Conservation (phyloP, 2,113 vertebrate genomes). For the Microtus ochrogaster region DNA sequence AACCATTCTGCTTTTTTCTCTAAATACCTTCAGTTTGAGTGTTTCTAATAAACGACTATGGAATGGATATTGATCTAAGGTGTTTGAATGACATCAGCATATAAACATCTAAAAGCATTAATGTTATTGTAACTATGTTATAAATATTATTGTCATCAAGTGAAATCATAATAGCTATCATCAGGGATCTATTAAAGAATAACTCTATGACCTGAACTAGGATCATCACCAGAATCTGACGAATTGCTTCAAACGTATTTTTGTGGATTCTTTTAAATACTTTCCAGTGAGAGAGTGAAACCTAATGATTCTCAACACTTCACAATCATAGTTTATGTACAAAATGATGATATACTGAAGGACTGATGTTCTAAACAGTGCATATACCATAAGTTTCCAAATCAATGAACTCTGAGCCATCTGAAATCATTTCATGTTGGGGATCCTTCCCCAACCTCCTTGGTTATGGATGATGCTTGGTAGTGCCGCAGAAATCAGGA, state of each 20-base stretch:
- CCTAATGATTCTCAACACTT: background rate
- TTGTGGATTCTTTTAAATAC: background rate
- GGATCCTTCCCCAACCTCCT: too few species aligned
- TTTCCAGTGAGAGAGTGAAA: background rate
- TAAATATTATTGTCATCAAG: background rate
- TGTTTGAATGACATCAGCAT: background rate
- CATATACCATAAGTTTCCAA: background rate
- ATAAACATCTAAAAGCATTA: background rate
- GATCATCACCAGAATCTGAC: background rate
- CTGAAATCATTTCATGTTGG: accelerated
- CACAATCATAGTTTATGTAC: background rate
- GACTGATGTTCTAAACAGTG: background rate
- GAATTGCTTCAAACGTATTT: background rate
- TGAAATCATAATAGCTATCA: background rate
- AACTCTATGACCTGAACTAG: background rate
- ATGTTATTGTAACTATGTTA: background rate
- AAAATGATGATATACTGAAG: background rate
- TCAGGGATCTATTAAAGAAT: background rate
- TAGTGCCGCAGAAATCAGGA: too few species aligned
- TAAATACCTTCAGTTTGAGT: background rate
- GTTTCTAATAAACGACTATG: background rate
- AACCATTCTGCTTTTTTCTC: background rate
- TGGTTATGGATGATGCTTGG: too few species aligned
- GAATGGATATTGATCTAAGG: background rate
- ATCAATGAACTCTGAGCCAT: background rate